Evolutionary conservation across 1,140 invertebrate genomes (phyloP).

Genomic region (Solenopsis invicta): DNA sequence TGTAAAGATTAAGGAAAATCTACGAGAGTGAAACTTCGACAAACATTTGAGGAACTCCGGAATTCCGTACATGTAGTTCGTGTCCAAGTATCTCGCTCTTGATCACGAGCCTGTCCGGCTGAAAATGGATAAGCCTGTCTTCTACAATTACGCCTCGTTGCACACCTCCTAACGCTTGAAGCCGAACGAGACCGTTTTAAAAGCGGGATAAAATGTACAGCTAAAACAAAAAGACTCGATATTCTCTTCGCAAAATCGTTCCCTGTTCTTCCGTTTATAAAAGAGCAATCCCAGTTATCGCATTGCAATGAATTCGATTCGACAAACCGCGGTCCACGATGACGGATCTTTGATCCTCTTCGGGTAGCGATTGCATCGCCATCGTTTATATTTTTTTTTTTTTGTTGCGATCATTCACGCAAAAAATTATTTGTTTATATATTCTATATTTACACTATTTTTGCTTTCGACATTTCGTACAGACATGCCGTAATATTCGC

Average conservation of each 20-base stretch:
- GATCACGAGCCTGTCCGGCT: background rate
- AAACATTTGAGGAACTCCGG: slow-evolving; percentile 2
- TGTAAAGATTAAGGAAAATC: slow-evolving; percentile 4
- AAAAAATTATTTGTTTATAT: slow-evolving; percentile 17
- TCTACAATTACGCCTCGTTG: background rate
- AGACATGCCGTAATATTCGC: background rate
- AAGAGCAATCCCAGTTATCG: background rate
- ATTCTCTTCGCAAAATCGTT: slow-evolving; percentile 5
- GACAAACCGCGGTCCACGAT: background rate
- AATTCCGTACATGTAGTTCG: background rate
- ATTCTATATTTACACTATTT: slow-evolving; percentile 39
- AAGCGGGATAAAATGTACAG: background rate
- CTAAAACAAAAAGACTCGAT: background rate
- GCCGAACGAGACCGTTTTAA: background rate
- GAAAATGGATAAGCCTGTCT: background rate
- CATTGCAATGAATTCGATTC: slow-evolving; percentile 5
- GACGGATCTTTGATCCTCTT: background rate
- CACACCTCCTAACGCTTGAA: background rate
- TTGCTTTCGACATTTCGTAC: slow-evolving; percentile 9
- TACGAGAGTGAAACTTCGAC: slow-evolving; percentile 15
- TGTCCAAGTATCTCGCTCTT: background rate
- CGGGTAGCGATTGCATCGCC: background rate
- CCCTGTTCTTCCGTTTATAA: slow-evolving; percentile 11
- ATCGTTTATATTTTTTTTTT: slow-evolving; percentile 23
- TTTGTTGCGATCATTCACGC: background rate